Percentiles rank a stretch among this genome's conserved stretches.
Conservation (phyloP, 2,113 vertebrate species). For the Athene cunicularia region DNA sequence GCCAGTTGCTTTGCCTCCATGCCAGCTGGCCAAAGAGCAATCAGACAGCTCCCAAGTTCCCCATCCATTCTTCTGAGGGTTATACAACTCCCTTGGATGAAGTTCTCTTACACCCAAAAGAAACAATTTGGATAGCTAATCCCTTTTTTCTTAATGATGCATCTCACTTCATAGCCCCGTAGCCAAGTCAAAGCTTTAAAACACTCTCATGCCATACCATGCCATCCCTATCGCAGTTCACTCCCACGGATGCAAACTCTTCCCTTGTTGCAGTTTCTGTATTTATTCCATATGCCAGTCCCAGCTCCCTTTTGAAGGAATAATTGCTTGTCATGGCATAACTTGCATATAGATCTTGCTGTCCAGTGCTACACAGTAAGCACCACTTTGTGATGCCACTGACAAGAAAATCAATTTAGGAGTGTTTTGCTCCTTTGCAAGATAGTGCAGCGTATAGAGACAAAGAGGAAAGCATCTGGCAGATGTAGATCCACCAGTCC, state of each 20-base stretch:
- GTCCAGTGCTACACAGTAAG: not conserved
- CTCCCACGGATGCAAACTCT: not conserved
- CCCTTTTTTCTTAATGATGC: not conserved
- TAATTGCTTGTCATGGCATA: not conserved
- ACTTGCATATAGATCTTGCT: not conserved
- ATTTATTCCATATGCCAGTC: not conserved
- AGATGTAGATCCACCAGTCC: not conserved
- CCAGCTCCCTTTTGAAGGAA: not conserved
- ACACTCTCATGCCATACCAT: not conserved
- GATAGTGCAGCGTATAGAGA: not conserved
- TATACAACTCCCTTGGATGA: not conserved
- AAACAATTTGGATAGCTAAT: not conserved
- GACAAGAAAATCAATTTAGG: not conserved
- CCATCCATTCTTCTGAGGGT: not conserved
- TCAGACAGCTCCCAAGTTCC: not conserved
- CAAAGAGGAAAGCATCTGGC: not conserved
- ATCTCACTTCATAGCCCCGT: not conserved
- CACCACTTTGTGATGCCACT: not conserved
- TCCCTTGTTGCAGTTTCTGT: not conserved
- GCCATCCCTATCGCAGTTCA: not conserved
- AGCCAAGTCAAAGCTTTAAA: not conserved
- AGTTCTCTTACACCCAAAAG: not conserved
- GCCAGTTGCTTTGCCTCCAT: not conserved
- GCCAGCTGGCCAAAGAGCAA: not conserved
- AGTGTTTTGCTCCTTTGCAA: not conserved